Evolutionary conservation across 2,113 vertebrate genomes (phyloP).

Genomic region (Odobenus rosmarus): DNA sequence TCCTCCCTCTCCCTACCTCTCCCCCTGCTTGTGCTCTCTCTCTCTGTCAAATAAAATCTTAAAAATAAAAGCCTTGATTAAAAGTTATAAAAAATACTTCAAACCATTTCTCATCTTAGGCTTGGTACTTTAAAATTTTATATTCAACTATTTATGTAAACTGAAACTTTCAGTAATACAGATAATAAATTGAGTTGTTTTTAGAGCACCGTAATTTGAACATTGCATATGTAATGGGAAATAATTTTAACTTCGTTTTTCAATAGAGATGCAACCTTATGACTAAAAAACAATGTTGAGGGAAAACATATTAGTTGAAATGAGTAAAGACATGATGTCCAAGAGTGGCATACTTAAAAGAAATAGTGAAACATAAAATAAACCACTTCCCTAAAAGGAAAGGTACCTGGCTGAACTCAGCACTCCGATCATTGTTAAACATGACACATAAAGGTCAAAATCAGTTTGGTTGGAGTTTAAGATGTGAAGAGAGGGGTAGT

Average conservation of each 20-base stretch:
- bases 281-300: not conserved
- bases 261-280: not conserved
- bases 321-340: not conserved
- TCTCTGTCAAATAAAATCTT: too few relatives aligned
- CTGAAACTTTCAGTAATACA: not conserved
- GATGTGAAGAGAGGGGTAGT: not conserved
- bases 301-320: not conserved
- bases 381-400: not conserved
- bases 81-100: not conserved
- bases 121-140: not conserved
- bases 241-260: constrained; percentile 14
- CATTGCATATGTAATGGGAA: not conserved
- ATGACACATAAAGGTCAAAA: not conserved
- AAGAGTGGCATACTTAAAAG: not conserved
- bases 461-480: not conserved
- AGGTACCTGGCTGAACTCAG: not conserved
- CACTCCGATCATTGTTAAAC: not conserved
- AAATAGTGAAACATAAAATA: constrained; percentile 24
- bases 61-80: not conserved
- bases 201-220: not conserved
- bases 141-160: not conserved
- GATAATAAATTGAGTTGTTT: not conserved
- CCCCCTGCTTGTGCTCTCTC: too few relatives aligned
- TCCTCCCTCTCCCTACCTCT: not conserved
- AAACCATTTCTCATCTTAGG: not conserved